phyloP scores from a whole-genome alignment of 2,888 invertebrate species.

The Lysandra bellargus region DNA sequence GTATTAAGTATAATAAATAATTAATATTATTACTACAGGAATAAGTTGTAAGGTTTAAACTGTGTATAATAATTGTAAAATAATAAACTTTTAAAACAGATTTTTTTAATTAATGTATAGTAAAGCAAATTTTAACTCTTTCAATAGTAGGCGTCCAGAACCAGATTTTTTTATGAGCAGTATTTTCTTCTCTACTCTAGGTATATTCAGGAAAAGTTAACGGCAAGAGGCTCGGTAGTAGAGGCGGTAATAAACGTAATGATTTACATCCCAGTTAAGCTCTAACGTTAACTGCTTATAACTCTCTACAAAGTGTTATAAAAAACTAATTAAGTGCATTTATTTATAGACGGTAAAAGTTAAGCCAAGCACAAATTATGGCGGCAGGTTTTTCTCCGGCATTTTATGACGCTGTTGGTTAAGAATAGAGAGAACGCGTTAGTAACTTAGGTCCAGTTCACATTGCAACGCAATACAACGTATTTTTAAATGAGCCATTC shows the following conservation, averaged over 20 bases:
- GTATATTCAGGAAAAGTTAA: not conserved
- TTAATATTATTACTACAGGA: too few species aligned
- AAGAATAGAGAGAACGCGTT: not conserved
- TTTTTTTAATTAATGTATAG: too few species aligned
- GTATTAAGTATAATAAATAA: too few species aligned
- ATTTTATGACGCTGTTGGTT: not conserved
- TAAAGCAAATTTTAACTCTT: too few species aligned
- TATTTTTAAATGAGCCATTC: too few species aligned
- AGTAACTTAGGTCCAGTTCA: not conserved
- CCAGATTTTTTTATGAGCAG: not conserved
- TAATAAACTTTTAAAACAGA: too few species aligned
- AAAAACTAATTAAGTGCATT: constrained; percentile 12
- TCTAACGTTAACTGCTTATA: not conserved
- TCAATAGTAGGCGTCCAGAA: not conserved
- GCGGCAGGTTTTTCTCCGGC: not conserved
- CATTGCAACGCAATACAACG: not conserved
- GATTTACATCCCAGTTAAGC: not conserved
- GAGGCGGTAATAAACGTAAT: not conserved
- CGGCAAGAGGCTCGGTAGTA: not conserved
- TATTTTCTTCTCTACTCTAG: not conserved
- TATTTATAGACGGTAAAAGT: constrained; percentile 6
- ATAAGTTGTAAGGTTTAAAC: too few species aligned
- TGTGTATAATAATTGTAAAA: too few species aligned
- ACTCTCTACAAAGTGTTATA: constrained; percentile 18
- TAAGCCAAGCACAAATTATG: constrained; percentile 3